Evolutionary conservation across 1,140 invertebrate genomes (phyloP).

Genomic region (Drosophila sulfurigaster): DNA sequence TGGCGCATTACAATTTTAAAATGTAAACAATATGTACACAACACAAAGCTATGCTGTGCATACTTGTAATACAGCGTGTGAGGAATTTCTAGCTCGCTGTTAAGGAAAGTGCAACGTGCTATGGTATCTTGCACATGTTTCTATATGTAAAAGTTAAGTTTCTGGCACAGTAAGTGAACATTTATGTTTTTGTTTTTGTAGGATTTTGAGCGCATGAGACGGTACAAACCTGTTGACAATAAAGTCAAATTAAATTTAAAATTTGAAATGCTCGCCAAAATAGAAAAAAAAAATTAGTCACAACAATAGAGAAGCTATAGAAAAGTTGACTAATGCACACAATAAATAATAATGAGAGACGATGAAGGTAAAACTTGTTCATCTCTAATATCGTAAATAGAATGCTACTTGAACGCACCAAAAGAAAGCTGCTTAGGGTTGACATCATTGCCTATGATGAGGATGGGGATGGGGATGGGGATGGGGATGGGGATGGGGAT

Average conservation of each 20-base stretch:
- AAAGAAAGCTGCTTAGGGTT: conserved; percentile 51
- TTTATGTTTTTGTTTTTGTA: conserved; percentile 75
- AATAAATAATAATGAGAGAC: conserved; percentile 59
- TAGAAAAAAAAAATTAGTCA: conserved; percentile 67
- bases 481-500: conserved; percentile 32
- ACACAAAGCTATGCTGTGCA: too few relatives aligned
- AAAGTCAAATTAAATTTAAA: conserved; percentile 57
- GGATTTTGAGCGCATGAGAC: conserved; percentile 18
- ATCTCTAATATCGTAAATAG: conserved; percentile 12
- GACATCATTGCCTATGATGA: conserved; percentile 3
- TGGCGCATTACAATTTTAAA: too few relatives aligned
- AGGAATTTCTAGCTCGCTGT: conserved; percentile 28
- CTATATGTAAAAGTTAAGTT: conserved; percentile 57
- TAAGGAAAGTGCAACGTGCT: conserved; percentile 20
- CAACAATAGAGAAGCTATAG: conserved; percentile 47
- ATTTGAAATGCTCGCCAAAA: conserved; percentile 47
- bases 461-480: conserved; percentile 2
- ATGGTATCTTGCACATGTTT: conserved; percentile 15
- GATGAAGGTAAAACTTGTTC: conserved; percentile 29
- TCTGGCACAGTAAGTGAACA: conserved; percentile 73
- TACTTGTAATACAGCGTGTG: not conserved
- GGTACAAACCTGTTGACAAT: conserved; percentile 50
- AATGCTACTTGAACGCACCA: conserved; percentile 7
- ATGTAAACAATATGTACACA: too few relatives aligned
- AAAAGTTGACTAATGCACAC: conserved; percentile 70